Evolutionary conservation across 30 jellyfish, hydroid and myxozoan species (phyloP).

Genomic region (Rhopilema esculentum): DNA sequence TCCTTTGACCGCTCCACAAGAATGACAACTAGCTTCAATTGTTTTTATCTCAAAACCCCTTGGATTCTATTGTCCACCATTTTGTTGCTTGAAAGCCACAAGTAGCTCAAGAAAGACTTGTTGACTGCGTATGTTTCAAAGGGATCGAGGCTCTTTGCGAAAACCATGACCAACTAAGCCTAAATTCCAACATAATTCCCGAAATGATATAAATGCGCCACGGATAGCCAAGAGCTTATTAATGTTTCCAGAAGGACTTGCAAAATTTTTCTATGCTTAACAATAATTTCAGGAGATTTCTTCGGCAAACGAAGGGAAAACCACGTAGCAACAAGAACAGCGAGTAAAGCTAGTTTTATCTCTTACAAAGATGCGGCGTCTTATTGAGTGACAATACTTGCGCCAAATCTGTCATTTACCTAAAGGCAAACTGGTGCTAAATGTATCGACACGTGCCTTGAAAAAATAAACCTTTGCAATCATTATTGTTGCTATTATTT

Average conservation of each 20-base stretch:
- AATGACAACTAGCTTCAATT: no score
- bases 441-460: no score
- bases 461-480: no score
- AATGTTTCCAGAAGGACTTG: slow-evolving; percentile 34
- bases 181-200: not conserved
- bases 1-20: no score
- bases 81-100: no score
- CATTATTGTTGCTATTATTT: no score
- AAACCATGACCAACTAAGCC: not conserved
- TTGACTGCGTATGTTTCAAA: slow-evolving; percentile 6
- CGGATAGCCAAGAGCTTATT: slow-evolving; percentile 23
- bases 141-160: not conserved
- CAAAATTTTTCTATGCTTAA: slow-evolving; percentile 17
- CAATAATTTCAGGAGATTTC: slow-evolving; percentile 18
- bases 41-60: no score
- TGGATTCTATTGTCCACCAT: no score
- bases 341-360: slow-evolving; percentile 2
- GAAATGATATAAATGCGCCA: slow-evolving; percentile 3
- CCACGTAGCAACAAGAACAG: slow-evolving; percentile 33
- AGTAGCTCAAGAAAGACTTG: not conserved
- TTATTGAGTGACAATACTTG: slow-evolving; percentile 8
- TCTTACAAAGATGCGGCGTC: slow-evolving; percentile 21
- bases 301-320: slow-evolving; percentile 8
- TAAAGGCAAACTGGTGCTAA: no score
- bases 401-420: not conserved